Evolutionary conservation across 2,797 vertebrate genomes (phyloP).

Genomic region (Sarcoramphus papa): DNA sequence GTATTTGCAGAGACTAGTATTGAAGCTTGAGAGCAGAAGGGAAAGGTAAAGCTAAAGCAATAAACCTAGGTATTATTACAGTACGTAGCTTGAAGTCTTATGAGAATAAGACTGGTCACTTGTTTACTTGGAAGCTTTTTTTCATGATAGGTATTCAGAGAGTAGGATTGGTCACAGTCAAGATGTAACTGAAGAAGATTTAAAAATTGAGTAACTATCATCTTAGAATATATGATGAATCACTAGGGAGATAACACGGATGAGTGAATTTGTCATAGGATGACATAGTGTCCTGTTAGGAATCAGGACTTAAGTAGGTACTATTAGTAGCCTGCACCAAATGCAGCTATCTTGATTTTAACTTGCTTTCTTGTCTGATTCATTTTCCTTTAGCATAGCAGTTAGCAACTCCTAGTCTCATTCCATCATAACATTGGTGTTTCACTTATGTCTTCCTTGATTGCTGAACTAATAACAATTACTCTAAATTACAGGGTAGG

Average conservation of each 20-base stretch:
- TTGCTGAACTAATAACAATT: neutral
- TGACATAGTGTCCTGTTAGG: neutral
- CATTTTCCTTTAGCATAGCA: neutral
- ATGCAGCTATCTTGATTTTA: neutral
- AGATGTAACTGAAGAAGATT: neutral
- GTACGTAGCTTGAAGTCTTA: neutral
- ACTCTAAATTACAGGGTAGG: neutral
- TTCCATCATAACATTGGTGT: neutral
- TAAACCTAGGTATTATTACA: neutral
- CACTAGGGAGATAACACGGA: neutral
- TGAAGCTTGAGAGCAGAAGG: neutral
- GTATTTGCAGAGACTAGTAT: neutral
- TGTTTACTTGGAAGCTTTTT: neutral
- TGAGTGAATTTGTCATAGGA: neutral
- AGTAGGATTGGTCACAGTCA: neutral
- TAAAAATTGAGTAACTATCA: neutral
- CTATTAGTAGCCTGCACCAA: neutral
- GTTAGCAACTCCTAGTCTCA: neutral
- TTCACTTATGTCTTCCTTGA: neutral
- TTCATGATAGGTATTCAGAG: fast-evolving
- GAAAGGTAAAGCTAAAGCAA: neutral
- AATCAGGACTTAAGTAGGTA: neutral
- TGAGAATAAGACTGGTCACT: neutral
- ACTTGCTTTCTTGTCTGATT: neutral
- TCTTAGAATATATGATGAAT: neutral